phyloP scores from a whole-genome alignment of 2,888 invertebrate species.

The Ganaspis brasiliensis region DNA sequence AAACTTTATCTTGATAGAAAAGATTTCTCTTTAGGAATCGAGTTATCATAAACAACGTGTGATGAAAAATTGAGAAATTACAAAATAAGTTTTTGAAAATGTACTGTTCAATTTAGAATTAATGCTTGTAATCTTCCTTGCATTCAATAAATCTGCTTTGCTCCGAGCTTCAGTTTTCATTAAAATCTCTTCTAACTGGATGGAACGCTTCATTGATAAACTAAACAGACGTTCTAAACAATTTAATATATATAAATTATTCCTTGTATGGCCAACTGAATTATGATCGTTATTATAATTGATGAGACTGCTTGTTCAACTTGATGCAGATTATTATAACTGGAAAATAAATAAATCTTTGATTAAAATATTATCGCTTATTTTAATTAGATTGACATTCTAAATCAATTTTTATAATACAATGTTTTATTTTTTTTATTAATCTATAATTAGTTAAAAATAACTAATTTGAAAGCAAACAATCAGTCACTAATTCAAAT shows the following conservation, averaged over 20 bases:
- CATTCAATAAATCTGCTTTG: constrained; percentile 11
- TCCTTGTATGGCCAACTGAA: constrained; percentile 47
- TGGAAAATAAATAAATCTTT: constrained; percentile 40
- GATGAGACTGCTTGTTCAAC: constrained; percentile 56
- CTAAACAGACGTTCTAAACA: constrained; percentile 35
- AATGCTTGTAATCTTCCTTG: constrained; percentile 16
- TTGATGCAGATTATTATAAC: constrained; percentile 48
- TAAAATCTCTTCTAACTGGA: constrained; percentile 57
- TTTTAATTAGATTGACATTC: neutral
- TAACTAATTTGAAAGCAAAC: too few relatives aligned
- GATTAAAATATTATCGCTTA: neutral
- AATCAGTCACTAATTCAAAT: too few relatives aligned
- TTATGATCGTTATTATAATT: constrained; percentile 47
- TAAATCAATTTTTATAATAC: too few relatives aligned
- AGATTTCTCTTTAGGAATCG: neutral
- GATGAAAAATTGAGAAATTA: neutral
- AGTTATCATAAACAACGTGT: neutral
- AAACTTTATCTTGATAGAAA: neutral
- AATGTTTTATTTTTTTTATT: too few relatives aligned
- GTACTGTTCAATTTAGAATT: constrained; percentile 30
- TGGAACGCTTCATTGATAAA: constrained; percentile 55
- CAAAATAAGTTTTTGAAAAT: constrained; percentile 24
- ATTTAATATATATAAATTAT: constrained; percentile 49
- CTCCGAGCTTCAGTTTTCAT: constrained; percentile 14
- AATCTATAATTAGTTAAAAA: too few relatives aligned